Percentiles rank a stretch among this genome's conserved stretches.
Conservation (phyloP, 1,140 invertebrate species). For the Macrobrachium nipponense region DNA sequence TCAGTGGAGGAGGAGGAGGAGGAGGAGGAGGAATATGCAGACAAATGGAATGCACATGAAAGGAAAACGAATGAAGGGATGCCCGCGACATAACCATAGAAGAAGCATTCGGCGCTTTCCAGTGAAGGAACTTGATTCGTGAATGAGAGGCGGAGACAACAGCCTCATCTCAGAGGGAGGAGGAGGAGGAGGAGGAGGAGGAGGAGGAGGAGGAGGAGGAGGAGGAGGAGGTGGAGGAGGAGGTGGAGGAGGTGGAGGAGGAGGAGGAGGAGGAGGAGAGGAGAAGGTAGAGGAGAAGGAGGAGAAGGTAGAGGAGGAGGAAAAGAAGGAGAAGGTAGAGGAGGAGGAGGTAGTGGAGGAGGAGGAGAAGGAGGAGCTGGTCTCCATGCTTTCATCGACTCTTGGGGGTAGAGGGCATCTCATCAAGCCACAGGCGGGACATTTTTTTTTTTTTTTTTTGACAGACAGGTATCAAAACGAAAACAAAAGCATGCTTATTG, state of each 20-base stretch:
- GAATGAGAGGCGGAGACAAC: background rate
- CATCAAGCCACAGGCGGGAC: background rate
- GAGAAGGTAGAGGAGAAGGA: background rate
- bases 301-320: background rate
- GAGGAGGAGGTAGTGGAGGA: background rate
- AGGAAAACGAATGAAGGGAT: background rate
- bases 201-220: background rate
- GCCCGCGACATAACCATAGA: background rate
- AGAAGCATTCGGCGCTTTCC: no score
- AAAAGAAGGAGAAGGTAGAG: background rate
- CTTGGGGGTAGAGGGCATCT: background rate
- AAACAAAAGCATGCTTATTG: constrained; percentile 12
- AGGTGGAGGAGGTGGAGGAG: no score
- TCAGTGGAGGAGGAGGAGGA: background rate
- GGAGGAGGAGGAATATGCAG: background rate
- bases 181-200: background rate
- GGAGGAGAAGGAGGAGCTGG: background rate
- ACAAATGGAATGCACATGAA: background rate
- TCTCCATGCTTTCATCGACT: background rate
- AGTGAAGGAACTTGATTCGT: no score
- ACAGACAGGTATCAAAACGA: background rate
- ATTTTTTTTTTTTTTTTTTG: background rate
- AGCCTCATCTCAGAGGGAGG: background rate
- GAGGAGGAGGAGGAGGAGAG: background rate
- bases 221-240: background rate